Percentiles rank a stretch among this genome's conserved stretches.
Evolutionary conservation across 2,797 vertebrate genomes (phyloP).

Genomic region (Setipinna tenuifilis): DNA sequence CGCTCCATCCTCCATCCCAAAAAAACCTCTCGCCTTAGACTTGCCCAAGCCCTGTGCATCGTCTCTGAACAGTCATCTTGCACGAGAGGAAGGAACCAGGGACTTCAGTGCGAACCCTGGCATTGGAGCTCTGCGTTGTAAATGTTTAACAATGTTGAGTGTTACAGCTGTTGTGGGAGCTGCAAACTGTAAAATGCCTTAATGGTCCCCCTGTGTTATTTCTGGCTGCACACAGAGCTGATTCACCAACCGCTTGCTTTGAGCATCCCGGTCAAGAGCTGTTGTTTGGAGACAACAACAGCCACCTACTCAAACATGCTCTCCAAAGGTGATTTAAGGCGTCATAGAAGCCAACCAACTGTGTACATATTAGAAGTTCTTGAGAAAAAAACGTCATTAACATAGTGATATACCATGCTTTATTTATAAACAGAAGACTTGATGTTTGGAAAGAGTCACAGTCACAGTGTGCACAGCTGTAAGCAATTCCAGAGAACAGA

Average conservation of each 20-base stretch:
- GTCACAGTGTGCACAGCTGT: conserved; percentile 25
- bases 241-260: not conserved
- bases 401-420: not conserved
- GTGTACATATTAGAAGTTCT: not conserved
- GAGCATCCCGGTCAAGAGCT: not conserved
- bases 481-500: conserved; percentile 37
- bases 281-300: not conserved
- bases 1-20: not conserved
- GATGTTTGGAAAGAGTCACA: conserved; percentile 12
- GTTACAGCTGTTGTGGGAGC: conserved; percentile 21
- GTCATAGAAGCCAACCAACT: not conserved
- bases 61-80: not conserved
- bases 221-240: conserved; percentile 37
- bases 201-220: conserved; percentile 56
- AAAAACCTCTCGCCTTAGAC: not conserved
- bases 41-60: not conserved
- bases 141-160: conserved; percentile 31
- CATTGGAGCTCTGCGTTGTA: conserved; percentile 6
- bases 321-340: not conserved
- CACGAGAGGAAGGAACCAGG: conserved; percentile 6
- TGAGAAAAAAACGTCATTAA: not conserved
- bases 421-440: conserved; percentile 8
- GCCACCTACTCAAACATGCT: not conserved
- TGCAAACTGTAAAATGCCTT: conserved; percentile 40
- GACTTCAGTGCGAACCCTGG: conserved; percentile 7